phyloP scores from a whole-genome alignment of 2,888 invertebrate genomes.

The Thymelicus lineola region DNA sequence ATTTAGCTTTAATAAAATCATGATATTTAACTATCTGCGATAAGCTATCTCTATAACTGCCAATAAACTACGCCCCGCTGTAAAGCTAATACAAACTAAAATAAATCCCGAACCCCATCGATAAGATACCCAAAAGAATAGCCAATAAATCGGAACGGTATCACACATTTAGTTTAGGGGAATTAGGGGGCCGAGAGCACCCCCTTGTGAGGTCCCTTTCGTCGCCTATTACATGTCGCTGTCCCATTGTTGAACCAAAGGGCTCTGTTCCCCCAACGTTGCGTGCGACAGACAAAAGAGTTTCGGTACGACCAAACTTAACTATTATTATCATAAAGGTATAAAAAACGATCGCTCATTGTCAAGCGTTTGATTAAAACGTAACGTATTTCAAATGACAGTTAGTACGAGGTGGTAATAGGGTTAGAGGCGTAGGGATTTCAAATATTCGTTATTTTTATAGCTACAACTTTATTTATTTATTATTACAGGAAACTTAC shows the following conservation, averaged over 20 bases:
- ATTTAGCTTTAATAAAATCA: neutral
- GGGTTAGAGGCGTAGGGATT: neutral
- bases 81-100: conserved; percentile 38
- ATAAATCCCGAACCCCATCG: conserved; percentile 41
- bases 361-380: conserved; percentile 61
- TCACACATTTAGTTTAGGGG: conserved; percentile 57
- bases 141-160: conserved; percentile 53
- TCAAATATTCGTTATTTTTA: too few relatives aligned
- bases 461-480: too few relatives aligned
- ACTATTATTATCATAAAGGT: conserved; percentile 57
- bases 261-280: conserved; percentile 59
- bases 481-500: too few relatives aligned
- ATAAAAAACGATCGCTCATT: conserved; percentile 54
- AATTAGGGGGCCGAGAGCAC: conserved; percentile 54
- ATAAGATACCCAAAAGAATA: conserved; percentile 46
- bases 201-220: conserved; percentile 53
- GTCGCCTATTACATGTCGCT: conserved; percentile 48
- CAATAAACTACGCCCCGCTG: conserved; percentile 33
- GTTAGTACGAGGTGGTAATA: conserved; percentile 59
- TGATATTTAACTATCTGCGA: conserved; percentile 2
- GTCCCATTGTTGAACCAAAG: conserved; percentile 58
- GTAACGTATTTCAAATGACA: conserved; percentile 57
- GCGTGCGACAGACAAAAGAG: conserved; percentile 77
- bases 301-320: conserved; percentile 52
- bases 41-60: conserved; percentile 21